Base-by-base conservation (phyloP, 2,888 invertebrate species). In the Iselma pallidipennis region DNA sequence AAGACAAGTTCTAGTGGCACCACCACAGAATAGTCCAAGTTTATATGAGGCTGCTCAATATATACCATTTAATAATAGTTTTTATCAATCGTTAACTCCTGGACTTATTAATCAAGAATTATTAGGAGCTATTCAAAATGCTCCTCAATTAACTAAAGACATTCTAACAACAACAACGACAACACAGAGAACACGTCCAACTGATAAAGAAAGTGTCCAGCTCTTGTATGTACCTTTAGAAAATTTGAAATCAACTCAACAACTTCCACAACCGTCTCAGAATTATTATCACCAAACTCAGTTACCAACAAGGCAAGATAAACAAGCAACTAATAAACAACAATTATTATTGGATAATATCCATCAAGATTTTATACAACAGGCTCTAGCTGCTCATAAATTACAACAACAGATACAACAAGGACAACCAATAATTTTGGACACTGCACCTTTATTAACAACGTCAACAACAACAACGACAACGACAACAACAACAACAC, bases 211-310 rank as follows among this genome's bases (percentile, higher is more conserved):
- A 78, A 88, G 90, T 80, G 89, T 93, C 0, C 93, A 94, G 75
- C 79, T 94, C 33, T 83, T 94, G 0, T 94, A 94, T 74, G 92
- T 94, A 0, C 94, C 94, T 4, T 85, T 92, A 23, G 92, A 94
- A 74, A 76, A 72, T 57, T 57, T 75, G 42, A 68, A 71, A 57
- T 51, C 62, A 6, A 71, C 58, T 88, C 91, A 0, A 78, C 92
- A 21, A 62, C 60, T 68, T 87, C 87, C 68, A 82, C 85, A 74
- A 82, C 82, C 62, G 54, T 62, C 66, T n/a, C 62, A 70, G 55
- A 62, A 57, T 45, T 50, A 64, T 14, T 68, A 70, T 55, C 78
- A 81, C 69, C 84, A 25, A 74, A 28, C 45, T 26, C 48, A 58
- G 45, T 42, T 48, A n/a, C 61, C 52, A 31, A 49, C 55, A 7